phyloP scores from a whole-genome alignment of 2,113 vertebrate species.

The Pseudopodoces humilis region DNA sequence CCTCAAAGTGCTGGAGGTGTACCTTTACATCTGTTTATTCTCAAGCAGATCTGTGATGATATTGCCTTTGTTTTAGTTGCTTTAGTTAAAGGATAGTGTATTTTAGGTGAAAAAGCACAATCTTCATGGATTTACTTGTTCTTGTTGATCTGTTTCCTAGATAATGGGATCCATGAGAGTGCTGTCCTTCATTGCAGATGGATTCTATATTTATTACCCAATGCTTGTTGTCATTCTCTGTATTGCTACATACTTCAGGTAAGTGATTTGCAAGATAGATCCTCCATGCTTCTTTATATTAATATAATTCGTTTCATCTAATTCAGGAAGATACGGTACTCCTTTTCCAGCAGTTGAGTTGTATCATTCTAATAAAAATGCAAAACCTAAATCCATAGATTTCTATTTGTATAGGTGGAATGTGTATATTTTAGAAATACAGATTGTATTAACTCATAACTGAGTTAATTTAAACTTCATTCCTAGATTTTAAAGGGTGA shows the following conservation, averaged over 20 bases:
- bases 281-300: not conserved
- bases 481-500: not conserved
- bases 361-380: not conserved
- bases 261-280: not conserved
- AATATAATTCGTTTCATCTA: not conserved
- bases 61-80: not conserved
- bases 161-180: constrained; percentile 96
- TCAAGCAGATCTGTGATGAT: not conserved
- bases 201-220: constrained; percentile 96
- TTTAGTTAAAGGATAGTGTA: not conserved
- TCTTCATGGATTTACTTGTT: not conserved
- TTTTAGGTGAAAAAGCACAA: not conserved
- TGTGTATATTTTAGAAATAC: not conserved
- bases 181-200: constrained; percentile 90
- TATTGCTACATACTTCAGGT: constrained; percentile 93
- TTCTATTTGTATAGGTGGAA: not conserved
- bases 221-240: constrained; percentile 93
- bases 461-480: not conserved
- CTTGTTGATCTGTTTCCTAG: constrained; percentile 63
- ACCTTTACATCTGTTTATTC: not conserved
- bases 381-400: not conserved
- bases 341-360: not conserved
- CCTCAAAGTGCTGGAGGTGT: not conserved
- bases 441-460: not conserved
- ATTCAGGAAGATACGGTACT: not conserved